Evolutionary conservation across 30 jellyfish, hydroid and myxozoan genomes (phyloP).

Genomic region (Aurelia coerulea): DNA sequence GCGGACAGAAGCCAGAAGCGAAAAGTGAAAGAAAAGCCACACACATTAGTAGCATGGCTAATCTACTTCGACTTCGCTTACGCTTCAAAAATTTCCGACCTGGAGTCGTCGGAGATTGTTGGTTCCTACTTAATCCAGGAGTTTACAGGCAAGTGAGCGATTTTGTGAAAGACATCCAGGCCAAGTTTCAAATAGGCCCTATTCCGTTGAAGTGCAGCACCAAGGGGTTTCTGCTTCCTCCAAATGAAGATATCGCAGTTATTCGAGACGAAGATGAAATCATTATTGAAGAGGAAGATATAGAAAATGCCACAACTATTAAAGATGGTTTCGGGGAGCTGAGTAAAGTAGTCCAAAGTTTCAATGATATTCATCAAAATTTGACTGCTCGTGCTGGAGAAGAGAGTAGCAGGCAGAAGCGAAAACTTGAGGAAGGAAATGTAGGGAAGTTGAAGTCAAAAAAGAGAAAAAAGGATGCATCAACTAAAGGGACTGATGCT

Average conservation of each 20-base stretch:
- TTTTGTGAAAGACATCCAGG: slow-evolving; percentile 5
- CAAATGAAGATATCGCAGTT: slow-evolving; percentile 19
- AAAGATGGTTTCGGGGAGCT: background rate
- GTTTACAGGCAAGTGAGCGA: slow-evolving; percentile 1
- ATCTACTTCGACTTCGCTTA: background rate
- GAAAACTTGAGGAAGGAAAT: too few species aligned
- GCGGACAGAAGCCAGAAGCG: background rate
- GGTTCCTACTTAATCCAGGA: slow-evolving; percentile 34
- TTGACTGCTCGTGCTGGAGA: too few species aligned
- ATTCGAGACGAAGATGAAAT: slow-evolving; percentile 61
- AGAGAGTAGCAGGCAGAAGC: too few species aligned
- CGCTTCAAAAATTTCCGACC: background rate
- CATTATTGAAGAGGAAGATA: slow-evolving; percentile 10
- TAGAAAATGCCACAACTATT: background rate
- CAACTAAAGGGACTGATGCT: too few species aligned
- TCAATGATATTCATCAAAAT: too few species aligned
- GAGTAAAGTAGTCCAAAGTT: too few species aligned
- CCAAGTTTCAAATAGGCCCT: slow-evolving; percentile 2
- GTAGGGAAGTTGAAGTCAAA: too few species aligned
- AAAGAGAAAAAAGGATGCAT: too few species aligned
- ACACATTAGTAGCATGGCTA: background rate
- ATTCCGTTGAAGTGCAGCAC: slow-evolving; percentile 15
- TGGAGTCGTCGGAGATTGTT: slow-evolving; percentile 5
- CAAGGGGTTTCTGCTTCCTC: slow-evolving; percentile 34
- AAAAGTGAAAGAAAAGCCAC: background rate